Conservation (phyloP, 2,113 vertebrate species). For the Excalfactoria chinensis region DNA sequence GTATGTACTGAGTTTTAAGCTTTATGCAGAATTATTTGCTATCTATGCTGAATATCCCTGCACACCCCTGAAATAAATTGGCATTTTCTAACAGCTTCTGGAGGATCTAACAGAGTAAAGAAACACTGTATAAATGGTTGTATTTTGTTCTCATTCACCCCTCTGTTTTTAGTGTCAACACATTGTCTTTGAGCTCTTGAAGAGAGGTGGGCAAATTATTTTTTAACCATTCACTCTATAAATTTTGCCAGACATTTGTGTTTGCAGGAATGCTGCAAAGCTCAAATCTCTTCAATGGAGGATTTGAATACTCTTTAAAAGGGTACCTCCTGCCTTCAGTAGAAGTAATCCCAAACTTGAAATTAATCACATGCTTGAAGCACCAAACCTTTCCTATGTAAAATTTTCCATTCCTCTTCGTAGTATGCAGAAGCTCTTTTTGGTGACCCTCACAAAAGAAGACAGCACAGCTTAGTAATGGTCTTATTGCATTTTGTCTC, state of each 20-base stretch:
- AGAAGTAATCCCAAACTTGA: background rate
- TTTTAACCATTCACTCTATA: background rate
- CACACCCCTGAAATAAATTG: slow-evolving; percentile 36
- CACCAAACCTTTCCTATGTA: background rate
- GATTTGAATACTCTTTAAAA: background rate
- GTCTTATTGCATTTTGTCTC: background rate
- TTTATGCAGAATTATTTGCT: slow-evolving; percentile 67
- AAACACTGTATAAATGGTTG: slow-evolving; percentile 19
- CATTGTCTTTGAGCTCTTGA: background rate
- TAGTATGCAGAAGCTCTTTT: background rate
- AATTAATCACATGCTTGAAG: background rate
- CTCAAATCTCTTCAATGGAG: background rate
- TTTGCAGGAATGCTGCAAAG: background rate
- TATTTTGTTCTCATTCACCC: background rate
- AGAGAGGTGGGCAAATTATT: background rate
- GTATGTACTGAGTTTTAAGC: slow-evolving; percentile 47
- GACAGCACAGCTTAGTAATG: background rate
- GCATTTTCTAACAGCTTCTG: background rate
- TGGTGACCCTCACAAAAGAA: background rate
- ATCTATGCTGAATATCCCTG: slow-evolving; percentile 22
- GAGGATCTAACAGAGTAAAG: slow-evolving; percentile 35
- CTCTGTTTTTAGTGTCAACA: slow-evolving; percentile 38
- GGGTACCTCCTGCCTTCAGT: background rate
- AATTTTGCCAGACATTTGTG: background rate
- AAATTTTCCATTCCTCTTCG: rapidly evolving